A percentile compares a stretch with the other conserved stretches of the same genome.
These are phyloP conservation scores for Coreius guichenoti DNA, from an alignment of 2,797 vertebrate genomes.

Conservation along the genomic window DNA sequence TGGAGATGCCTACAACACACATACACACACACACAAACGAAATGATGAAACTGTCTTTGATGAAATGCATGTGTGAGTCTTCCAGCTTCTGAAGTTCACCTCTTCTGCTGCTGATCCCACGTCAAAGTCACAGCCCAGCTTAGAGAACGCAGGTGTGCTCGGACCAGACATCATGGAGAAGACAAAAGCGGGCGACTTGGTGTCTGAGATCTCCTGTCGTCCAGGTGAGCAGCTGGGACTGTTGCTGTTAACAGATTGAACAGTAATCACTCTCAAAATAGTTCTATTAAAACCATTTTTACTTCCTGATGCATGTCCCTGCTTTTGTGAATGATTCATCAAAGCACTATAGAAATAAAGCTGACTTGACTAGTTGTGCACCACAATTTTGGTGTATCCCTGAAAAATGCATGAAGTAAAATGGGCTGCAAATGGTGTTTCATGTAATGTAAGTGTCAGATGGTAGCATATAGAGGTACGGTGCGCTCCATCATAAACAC, in stretches of 20 bases:
- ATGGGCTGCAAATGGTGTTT: not conserved
- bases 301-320: not conserved
- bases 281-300: not conserved
- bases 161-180: conserved; percentile 73
- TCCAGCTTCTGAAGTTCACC: conserved; percentile 61
- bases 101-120: conserved; percentile 67
- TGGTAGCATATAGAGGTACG: not conserved
- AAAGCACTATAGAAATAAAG: not conserved
- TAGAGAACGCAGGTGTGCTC: conserved; percentile 71
- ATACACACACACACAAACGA: conserved; percentile 40
- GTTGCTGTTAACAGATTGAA: conserved; percentile 64
- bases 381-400: not conserved
- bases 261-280: not conserved
- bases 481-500: not conserved
- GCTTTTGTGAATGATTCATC: not conserved
- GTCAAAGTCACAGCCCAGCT: conserved; percentile 73
- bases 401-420: not conserved
- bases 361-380: not conserved
- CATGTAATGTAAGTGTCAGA: not conserved
- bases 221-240: conserved; percentile 67
- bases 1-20: conserved; percentile 71
- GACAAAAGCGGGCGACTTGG: conserved; percentile 73
- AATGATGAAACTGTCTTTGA: not conserved
- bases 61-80: not conserved
- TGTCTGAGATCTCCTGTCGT: conserved; percentile 54